These are phyloP conservation scores for Labrus mixtus DNA, from an alignment of 2,113 vertebrate species.

Conservation along the genomic window DNA sequence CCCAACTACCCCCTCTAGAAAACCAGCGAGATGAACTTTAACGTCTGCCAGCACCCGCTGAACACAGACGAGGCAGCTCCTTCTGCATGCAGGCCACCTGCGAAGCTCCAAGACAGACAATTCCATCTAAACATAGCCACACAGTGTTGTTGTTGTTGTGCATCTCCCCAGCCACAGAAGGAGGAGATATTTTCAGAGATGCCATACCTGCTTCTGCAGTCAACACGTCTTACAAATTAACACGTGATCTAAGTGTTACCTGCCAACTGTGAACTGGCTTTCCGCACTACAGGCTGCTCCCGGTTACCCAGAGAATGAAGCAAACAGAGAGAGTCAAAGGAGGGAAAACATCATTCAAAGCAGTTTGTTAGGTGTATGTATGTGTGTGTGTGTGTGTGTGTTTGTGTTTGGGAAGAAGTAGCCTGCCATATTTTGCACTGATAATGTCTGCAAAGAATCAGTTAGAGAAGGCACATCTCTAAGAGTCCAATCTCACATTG, in stretches of 20 bases:
- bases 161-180: slow-evolving; percentile 29
- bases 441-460: slow-evolving; percentile 44
- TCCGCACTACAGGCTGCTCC: slow-evolving; percentile 18
- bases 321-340: not conserved
- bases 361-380: slow-evolving; percentile 7
- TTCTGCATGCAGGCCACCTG: slow-evolving; percentile 64
- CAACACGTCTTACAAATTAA: slow-evolving; percentile 49
- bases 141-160: slow-evolving; percentile 35
- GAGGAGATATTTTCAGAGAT: slow-evolving; percentile 59
- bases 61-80: slow-evolving; percentile 57
- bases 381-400: slow-evolving; percentile 15
- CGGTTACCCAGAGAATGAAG: slow-evolving; percentile 21
- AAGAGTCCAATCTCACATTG: not conserved
- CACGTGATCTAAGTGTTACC: slow-evolving; percentile 45
- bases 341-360: not conserved
- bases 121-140: slow-evolving; percentile 68
- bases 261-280: slow-evolving; percentile 29
- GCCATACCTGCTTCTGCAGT: slow-evolving; percentile 51
- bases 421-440: slow-evolving; percentile 54
- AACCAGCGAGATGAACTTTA: slow-evolving; percentile 92
- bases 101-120: slow-evolving; percentile 70
- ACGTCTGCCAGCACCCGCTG: slow-evolving; percentile 56
- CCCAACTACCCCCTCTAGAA: slow-evolving; percentile 67
- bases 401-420: not conserved
- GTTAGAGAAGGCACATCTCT: slow-evolving; percentile 22